Conservation (phyloP, 2,888 invertebrate genomes). For the Lydus trimaculatus region DNA sequence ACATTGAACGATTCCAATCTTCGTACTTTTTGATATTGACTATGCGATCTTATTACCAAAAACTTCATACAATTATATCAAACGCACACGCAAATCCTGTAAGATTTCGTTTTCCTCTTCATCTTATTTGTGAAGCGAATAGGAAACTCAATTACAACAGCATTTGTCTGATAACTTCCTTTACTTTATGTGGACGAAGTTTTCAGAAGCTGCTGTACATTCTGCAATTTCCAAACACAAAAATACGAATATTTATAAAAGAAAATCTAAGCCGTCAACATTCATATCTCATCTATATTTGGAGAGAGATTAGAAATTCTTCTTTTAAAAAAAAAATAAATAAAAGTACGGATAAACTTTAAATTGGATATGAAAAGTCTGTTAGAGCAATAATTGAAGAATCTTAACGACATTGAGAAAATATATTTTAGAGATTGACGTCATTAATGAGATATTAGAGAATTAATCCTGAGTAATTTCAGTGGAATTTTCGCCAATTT, state of each 20-base stretch:
- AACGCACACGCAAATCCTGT: neutral
- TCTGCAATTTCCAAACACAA: no score
- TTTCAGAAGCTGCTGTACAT: no score
- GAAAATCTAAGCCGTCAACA: no score
- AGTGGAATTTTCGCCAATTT: neutral
- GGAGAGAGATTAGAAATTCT: neutral
- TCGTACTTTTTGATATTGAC: no score
- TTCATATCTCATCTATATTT: no score
- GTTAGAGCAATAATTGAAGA: neutral
- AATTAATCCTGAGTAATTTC: constrained; percentile 1
- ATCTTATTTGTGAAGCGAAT: neutral
- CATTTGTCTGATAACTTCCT: neutral
- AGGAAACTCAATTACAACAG: neutral
- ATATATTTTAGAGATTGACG: neutral
- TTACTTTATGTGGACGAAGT: neutral
- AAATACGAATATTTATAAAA: no score
- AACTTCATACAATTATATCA: neutral
- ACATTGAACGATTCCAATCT: no score
- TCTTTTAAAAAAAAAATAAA: no score
- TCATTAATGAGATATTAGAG: neutral
- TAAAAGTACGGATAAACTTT: neutral
- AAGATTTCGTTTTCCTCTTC: neutral
- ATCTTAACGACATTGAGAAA: neutral
- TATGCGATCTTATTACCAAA: neutral
- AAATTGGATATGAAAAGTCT: neutral